These are phyloP conservation scores for Vespertilio murinus DNA, from an alignment of 2,797 vertebrate genomes.

Conservation along the genomic window DNA sequence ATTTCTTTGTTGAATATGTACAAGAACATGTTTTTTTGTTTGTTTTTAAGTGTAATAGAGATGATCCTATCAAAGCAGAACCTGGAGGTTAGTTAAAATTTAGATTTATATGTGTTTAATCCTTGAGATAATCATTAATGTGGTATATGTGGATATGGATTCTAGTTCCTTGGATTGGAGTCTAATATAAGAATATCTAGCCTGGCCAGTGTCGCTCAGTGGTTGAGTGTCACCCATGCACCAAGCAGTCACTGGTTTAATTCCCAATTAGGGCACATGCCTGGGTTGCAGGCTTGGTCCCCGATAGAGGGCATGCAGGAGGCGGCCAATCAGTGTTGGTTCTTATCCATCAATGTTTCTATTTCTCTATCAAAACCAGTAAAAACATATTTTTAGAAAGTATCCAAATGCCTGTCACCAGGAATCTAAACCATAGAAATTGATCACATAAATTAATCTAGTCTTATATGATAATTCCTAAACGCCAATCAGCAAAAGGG, in stretches of 20 bases:
- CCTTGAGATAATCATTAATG: background rate
- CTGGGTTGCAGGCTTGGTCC: no score
- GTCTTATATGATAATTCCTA: background rate
- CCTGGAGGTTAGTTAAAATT: background rate
- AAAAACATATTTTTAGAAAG: no score
- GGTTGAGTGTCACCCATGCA: no score
- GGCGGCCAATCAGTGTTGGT: no score
- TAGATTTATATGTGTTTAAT: slow-evolving; percentile 27
- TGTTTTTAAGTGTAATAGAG: background rate
- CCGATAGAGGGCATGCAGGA: no score
- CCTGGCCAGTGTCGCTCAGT: no score
- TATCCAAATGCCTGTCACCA: background rate
- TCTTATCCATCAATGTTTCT: no score
- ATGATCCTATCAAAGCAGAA: background rate
- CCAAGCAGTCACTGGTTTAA: no score
- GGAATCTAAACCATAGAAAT: background rate
- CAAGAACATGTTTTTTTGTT: background rate
- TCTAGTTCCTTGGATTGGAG: background rate
- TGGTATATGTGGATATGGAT: background rate
- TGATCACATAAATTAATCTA: background rate
- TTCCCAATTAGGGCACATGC: no score
- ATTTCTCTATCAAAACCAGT: no score
- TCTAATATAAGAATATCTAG: background rate
- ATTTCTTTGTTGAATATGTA: background rate
- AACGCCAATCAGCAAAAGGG: background rate